Percentiles rank a stretch among this genome's conserved stretches.
Evolutionary conservation across 2,797 vertebrate species (phyloP).

Genomic region (Gambusia yucatana): DNA sequence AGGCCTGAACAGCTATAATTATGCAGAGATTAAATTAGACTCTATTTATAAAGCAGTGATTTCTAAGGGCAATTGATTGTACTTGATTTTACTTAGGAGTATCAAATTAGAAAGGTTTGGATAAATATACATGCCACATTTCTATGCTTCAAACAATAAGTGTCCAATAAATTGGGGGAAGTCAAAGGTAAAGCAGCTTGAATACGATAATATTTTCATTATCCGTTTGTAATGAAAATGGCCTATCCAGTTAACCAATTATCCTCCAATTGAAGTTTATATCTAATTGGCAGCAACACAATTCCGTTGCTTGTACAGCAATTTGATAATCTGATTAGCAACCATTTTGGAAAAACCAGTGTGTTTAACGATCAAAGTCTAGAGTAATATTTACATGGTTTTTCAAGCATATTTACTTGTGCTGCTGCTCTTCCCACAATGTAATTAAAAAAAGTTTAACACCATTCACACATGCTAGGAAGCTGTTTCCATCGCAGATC

Average conservation of each 20-base stretch:
- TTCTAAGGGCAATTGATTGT: not conserved
- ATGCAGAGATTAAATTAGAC: not conserved
- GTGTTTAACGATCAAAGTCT: not conserved
- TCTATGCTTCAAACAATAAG: not conserved
- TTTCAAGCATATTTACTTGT: not conserved
- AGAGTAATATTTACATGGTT: not conserved
- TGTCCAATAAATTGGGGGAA: not conserved
- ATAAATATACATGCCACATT: not conserved
- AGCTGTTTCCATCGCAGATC: not conserved
- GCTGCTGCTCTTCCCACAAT: not conserved
- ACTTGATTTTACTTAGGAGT: not conserved
- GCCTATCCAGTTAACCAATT: not conserved
- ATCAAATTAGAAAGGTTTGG: not conserved
- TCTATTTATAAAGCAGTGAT: not conserved
- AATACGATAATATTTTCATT: too few relatives aligned
- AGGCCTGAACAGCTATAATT: not conserved
- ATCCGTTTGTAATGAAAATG: not conserved
- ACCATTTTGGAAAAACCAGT: constrained; percentile 1
- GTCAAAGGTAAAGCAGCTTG: too few relatives aligned
- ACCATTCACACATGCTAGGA: not conserved
- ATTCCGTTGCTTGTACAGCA: not conserved
- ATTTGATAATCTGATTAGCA: not conserved
- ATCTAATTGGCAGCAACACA: not conserved
- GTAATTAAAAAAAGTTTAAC: not conserved
- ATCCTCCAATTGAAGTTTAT: not conserved